Percentiles rank a stretch among this genome's conserved stretches.
Conservation (phyloP, 2,888 invertebrate genomes). For the Zygaena filipendulae region DNA sequence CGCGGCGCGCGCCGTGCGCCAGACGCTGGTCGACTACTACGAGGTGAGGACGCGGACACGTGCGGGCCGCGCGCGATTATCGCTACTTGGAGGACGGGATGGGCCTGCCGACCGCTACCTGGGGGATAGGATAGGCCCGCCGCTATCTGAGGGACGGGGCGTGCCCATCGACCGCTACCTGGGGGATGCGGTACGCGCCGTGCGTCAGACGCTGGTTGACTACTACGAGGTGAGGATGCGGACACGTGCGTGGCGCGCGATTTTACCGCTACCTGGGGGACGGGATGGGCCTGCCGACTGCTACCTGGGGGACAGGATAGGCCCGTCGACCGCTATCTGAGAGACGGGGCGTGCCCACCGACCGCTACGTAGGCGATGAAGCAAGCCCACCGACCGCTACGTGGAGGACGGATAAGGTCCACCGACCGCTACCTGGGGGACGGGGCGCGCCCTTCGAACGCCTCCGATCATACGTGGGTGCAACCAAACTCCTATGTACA, state of each 20-base stretch:
- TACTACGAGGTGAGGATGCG: constrained; percentile 72
- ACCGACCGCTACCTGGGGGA: constrained; percentile 54
- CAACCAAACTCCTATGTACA: too few relatives aligned
- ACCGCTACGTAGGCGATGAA: constrained; percentile 69
- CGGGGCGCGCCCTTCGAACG: too few relatives aligned
- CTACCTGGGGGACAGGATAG: too few relatives aligned
- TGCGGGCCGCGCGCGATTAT: not conserved
- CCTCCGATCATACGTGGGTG: too few relatives aligned
- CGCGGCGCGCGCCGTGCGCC: constrained; percentile 47
- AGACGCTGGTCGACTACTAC: constrained; percentile 70
- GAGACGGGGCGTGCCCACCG: constrained; percentile 71
- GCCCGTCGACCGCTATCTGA: too few relatives aligned
- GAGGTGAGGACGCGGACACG: constrained; percentile 49
- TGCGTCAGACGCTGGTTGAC: constrained; percentile 59
- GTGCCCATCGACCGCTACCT: constrained; percentile 73
- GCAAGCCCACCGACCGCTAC: constrained; percentile 27
- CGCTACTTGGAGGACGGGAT: constrained; percentile 62
- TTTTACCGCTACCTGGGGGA: constrained; percentile 50
- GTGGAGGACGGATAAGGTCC: not conserved
- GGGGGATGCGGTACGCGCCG: constrained; percentile 50
- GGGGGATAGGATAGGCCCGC: too few relatives aligned
- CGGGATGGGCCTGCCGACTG: too few relatives aligned
- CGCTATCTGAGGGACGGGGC: too few relatives aligned
- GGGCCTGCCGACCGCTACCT: too few relatives aligned
- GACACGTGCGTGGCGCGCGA: not conserved